phyloP scores from a whole-genome alignment of 2,113 vertebrate genomes.

The Triplophysa siluroides region DNA sequence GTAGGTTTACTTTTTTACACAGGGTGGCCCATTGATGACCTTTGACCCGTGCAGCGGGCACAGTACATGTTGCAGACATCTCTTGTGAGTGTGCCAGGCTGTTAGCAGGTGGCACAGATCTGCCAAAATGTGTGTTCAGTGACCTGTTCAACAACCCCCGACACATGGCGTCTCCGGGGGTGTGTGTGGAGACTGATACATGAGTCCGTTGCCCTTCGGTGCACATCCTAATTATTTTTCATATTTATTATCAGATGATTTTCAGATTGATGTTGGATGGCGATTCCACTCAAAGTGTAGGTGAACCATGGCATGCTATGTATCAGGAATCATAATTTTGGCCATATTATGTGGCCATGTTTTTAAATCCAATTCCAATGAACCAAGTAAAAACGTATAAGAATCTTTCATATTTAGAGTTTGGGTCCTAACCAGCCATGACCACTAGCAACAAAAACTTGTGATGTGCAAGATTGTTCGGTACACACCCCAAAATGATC shows the following conservation, averaged over 20 bases:
- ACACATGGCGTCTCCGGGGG: conserved; percentile 40
- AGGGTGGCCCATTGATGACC: conserved; percentile 16
- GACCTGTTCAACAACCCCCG: conserved; percentile 35
- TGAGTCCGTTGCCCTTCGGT: neutral
- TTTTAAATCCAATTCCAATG: no score
- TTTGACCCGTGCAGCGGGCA: conserved; percentile 31
- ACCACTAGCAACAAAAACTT: no score
- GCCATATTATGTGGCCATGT: neutral
- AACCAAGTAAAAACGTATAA: no score
- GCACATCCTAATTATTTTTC: conserved; percentile 24
- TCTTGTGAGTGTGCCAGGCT: conserved; percentile 33
- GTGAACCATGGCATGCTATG: neutral
- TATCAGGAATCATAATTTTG: neutral
- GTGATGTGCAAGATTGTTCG: no score
- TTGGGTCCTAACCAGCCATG: no score
- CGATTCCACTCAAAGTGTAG: neutral
- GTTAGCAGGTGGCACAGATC: conserved; percentile 43
- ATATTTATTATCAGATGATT: conserved; percentile 1
- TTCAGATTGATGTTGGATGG: neutral
- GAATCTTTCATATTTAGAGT: no score
- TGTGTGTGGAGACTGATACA: conserved; percentile 29
- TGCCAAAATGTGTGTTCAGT: conserved; percentile 39
- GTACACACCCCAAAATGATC: no score
- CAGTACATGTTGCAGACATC: conserved; percentile 34
- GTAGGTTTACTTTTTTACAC: neutral